phyloP scores from a whole-genome alignment of 2,888 invertebrate genomes.

The Tetragnatha montana region DNA sequence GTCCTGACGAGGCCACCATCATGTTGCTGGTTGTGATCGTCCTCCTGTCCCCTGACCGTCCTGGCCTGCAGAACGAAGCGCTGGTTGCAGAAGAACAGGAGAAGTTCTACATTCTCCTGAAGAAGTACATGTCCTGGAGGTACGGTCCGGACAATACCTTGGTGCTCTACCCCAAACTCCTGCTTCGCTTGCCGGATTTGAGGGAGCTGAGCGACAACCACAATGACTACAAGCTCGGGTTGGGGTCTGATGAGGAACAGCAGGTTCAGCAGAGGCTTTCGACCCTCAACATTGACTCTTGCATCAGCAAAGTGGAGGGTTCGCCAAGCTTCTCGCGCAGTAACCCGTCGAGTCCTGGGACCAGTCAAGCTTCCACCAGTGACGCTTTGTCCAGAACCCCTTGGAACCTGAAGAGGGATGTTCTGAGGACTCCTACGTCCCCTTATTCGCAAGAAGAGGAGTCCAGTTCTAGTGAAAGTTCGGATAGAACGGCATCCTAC shows the following conservation, averaged over 20 bases:
- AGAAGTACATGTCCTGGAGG: conserved; percentile 75
- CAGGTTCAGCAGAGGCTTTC: conserved; percentile 74
- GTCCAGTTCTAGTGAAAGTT: conserved; percentile 71
- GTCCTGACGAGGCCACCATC: conserved; percentile 76
- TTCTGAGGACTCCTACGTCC: conserved; percentile 63
- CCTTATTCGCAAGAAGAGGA: conserved; percentile 69
- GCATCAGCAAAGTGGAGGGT: conserved; percentile 45
- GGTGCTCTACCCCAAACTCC: conserved; percentile 76
- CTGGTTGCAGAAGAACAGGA: conserved; percentile 76
- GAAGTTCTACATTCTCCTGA: conserved; percentile 73
- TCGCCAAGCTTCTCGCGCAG: neutral
- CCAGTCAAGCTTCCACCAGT: neutral
- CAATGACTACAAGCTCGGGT: conserved; percentile 74
- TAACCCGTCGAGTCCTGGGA: neutral
- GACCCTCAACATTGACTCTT: conserved; percentile 73
- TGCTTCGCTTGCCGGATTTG: conserved; percentile 77
- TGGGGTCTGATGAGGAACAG: conserved; percentile 74
- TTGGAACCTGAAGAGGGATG: conserved; percentile 66
- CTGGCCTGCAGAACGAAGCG: conserved; percentile 74
- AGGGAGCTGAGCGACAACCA: conserved; percentile 75
- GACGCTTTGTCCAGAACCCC: conserved; percentile 27
- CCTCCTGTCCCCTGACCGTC: conserved; percentile 77
- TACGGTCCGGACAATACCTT: conserved; percentile 75
- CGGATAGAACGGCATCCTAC: conserved; percentile 58
- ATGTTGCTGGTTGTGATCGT: conserved; percentile 77